Evolutionary conservation across 2,888 invertebrate genomes (phyloP).

Genomic region (Galerucella pusilla): DNA sequence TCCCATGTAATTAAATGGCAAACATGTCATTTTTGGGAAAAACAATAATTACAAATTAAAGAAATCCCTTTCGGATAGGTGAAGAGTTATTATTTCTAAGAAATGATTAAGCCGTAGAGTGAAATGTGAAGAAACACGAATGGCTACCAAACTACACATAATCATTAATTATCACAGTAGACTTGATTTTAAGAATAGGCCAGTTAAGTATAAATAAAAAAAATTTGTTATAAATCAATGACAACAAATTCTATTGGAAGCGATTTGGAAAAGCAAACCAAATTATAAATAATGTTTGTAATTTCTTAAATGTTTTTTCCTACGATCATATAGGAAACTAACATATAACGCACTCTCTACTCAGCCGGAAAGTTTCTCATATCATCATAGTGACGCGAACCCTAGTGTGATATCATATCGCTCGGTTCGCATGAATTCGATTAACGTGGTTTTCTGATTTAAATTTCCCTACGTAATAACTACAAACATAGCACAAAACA

Average conservation of each 20-base stretch:
- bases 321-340: no score
- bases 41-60: slow-evolving; percentile 4
- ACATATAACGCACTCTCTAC: no score
- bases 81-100: slow-evolving; percentile 13
- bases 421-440: no score
- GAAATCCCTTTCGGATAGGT: not conserved
- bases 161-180: slow-evolving; percentile 40
- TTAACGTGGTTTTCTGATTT: no score
- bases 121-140: slow-evolving; percentile 31
- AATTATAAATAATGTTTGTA: no score
- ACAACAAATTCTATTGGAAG: not conserved
- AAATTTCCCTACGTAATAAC: no score
- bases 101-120: slow-evolving; percentile 26
- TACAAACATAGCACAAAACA: no score
- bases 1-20: not conserved
- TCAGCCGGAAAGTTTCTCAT: no score
- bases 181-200: slow-evolving; percentile 17
- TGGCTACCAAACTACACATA: slow-evolving; percentile 44
- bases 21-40: not conserved
- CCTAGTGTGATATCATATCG: no score
- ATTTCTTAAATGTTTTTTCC: no score
- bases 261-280: not conserved
- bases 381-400: no score
- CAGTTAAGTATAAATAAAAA: not conserved
- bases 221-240: not conserved